Base-by-base conservation (phyloP, 2,797 vertebrate genomes). In the Hybognathus amarus region DNA sequence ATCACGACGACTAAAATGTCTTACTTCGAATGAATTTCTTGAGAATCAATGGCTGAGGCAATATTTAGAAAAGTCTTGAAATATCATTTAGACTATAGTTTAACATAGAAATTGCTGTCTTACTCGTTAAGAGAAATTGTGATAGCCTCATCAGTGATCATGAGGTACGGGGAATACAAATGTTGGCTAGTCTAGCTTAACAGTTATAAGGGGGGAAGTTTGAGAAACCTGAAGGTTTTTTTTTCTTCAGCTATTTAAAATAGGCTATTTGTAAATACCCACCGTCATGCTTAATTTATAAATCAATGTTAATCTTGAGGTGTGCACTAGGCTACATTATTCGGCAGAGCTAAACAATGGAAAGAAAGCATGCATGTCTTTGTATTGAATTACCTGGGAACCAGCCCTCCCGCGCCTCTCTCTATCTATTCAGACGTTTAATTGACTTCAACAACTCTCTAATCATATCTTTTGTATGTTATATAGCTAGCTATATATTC, bases 1-100 rank as follows among this genome's bases (percentile, higher is more conserved):
- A 38, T 79, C 56, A 36, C 36, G 56, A 13, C 76, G 84, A 76
- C 75, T 83, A 73, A 82, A 83, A 61, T n/a, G 50, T 77, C 79
- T 80, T 59, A 45, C 38, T 27, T 73, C 33, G 27, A 83, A 75
- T 79, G 63, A 79, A 71, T 64, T 76, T 40, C 40, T 30, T 54
- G 30, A 17, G 47, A 52, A 36, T 24, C 18, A 52, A 22, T 61
- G 40, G 7, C 79, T 45, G 54, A 71, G 67, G 67, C 38, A 84
- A 80, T 38, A 42, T 69, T 45, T 30, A 6, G 1, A 79, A 63
- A 69, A 18, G 27, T 6, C 2, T 68, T 52, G 22, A 38, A 33
- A 80, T 38, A 38, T 30, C 4, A 9, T 69, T 56, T 20, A 69
- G 11, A 61, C 61, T 61, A 27, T 10, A 36, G 30, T 68, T 68